Conservation (phyloP, 2,113 vertebrate species). For the Himantopus leucocephalus region DNA sequence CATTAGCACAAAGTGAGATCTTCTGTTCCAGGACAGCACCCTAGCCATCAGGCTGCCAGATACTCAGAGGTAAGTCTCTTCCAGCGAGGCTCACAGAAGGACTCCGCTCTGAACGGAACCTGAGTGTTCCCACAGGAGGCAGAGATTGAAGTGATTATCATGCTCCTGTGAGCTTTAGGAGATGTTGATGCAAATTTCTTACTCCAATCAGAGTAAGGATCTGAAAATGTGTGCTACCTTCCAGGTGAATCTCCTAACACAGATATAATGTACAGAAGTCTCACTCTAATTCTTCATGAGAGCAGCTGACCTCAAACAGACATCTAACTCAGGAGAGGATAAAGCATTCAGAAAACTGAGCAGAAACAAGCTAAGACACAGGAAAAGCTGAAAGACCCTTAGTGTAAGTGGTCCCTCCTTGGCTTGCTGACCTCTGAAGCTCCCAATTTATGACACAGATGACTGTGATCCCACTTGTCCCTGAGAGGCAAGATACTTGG, state of each 20-base stretch:
- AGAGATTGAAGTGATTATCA: neutral
- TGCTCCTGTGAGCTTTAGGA: neutral
- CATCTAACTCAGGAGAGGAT: neutral
- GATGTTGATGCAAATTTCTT: neutral
- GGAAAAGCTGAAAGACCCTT: neutral
- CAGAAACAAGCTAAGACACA: neutral
- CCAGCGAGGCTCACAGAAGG: neutral
- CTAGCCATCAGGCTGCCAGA: neutral
- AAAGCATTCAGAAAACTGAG: neutral
- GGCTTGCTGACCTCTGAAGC: neutral
- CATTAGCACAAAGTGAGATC: neutral
- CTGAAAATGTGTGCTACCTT: neutral
- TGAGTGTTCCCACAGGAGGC: rapidly evolving
- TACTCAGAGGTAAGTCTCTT: neutral
- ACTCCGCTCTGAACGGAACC: neutral
- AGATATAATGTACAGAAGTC: neutral
- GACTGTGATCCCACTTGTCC: neutral
- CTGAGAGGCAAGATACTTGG: neutral
- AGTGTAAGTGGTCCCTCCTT: neutral
- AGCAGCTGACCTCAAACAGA: neutral
- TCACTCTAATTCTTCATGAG: neutral
- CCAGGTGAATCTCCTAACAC: neutral
- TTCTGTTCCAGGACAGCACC: neutral
- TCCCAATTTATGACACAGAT: neutral
- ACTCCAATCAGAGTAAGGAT: neutral